Evolutionary conservation across 1,140 invertebrate species (phyloP).

Genomic region (Penaeus chinensis): DNA sequence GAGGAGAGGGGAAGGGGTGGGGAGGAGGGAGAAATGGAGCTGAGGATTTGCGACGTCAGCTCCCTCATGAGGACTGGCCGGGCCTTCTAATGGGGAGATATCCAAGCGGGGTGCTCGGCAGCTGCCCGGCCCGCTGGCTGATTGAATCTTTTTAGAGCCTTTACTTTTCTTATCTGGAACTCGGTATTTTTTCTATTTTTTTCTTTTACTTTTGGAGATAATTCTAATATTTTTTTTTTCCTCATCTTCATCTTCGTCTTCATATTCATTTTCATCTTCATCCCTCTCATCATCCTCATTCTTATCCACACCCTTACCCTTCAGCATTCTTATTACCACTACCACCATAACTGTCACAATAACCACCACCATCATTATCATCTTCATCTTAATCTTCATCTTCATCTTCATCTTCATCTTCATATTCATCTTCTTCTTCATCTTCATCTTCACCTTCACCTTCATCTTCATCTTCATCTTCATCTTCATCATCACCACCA

Average conservation of each 20-base stretch:
- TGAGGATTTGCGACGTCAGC: neutral
- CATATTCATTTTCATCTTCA: neutral
- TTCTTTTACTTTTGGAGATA: too few relatives aligned
- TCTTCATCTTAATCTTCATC: neutral
- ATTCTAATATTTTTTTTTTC: neutral
- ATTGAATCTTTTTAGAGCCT: neutral
- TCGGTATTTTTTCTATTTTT: neutral
- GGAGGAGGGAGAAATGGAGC: neutral
- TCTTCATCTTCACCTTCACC: too few relatives aligned
- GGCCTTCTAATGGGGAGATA: slow-evolving; percentile 25
- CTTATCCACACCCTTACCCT: neutral
- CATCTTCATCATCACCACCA: too few relatives aligned
- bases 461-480: too few relatives aligned
- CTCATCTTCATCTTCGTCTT: neutral
- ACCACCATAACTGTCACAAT: too few relatives aligned
- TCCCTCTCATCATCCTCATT: neutral
- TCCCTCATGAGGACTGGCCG: neutral
- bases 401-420: neutral
- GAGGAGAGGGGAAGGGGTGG: neutral
- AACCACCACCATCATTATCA: too few relatives aligned
- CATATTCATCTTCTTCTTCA: neutral
- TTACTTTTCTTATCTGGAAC: neutral
- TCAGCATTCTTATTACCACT: neutral
- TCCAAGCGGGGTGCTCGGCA: neutral
- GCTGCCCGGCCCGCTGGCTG: neutral